Base-by-base conservation (phyloP, 2,888 invertebrate genomes). In the Pimpla rufipes region DNA sequence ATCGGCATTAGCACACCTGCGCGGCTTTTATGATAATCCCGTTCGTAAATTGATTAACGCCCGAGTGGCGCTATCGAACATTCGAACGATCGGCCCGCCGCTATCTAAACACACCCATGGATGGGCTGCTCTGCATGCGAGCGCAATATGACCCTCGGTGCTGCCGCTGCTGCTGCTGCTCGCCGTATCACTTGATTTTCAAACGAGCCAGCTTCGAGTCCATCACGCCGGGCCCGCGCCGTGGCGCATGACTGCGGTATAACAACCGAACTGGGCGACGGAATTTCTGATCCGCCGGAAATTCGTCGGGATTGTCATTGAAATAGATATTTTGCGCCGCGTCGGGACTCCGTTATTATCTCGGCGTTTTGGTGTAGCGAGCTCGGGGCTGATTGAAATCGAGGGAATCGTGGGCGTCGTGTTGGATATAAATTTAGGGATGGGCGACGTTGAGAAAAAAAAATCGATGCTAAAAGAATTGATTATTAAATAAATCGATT, bases 11-110 rank as follows among this genome's bases (percentile, higher is more conserved):
- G 85, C 84, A 79, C 84, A 86, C 75, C 85, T 85, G 85, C 83
- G 77, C 70, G 29, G 79, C 85, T 88, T 88, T 87, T 87, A 87
- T 87, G 87, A 86, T 88, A 88, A 89, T 89, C 87, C 85, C 62
- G 66, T 85, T 80, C 85, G 86, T 85, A 84, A 88, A 90, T 89
- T 88, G 88, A 89, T 90, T 86, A 84, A 82, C 80, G 81, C 66
- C 67, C 71, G 55, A 50, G 62, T 66, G 77, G 52, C 57, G 29
- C 55, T 70, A 59, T 68, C 77, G 37, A 66, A 40, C 40, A 16
- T 45, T 13, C 50, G 42, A 42, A 37, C 66, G 57, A 79, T 74
- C 47, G 59, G 5, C 50, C 29, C 3, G 29, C 3, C 13, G 52
- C 57, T 59, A 66, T 75, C 29, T 59, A 50, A 47, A 29, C 55